Base-by-base conservation (phyloP, 1,140 invertebrate species). In the Zaprionus tsacasi region DNA sequence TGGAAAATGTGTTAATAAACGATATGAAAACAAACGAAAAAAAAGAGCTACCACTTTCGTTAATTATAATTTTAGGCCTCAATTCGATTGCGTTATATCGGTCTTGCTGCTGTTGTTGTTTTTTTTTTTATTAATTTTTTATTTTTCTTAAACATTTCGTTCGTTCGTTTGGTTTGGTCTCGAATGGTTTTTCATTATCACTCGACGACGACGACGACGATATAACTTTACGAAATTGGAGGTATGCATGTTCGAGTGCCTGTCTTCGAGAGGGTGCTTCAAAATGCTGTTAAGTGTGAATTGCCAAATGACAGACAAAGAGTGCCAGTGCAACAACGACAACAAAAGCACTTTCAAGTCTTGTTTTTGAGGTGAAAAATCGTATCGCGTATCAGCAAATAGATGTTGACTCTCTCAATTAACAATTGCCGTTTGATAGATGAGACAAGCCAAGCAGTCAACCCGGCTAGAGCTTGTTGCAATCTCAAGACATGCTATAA, bases 341-440 rank as follows among this genome's bases (percentile, higher is more conserved):
- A 74, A 70, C 50, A 69, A 69, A 61, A 52, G 45, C 72, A 75
- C 67, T 75, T 68, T 69, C 57, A 33, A 55, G 38, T 66, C 63
- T 52, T 60, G 64, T 66, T 45, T 67, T 67, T 54, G 61, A 61
- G 57, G 17, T 64, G 72, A 60, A 75, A 75, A 63, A 57, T 63
- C 35, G 38, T 61, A 33, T 40, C 17, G 61, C 17, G 61, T 45
- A 73, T 54, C 58, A 64, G 45, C 15, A 66, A 45, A 66, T 66
- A 70, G 54, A 45, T 87, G 80, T 87, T 88, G 73, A 82, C 74
- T 82, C 73, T 83, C 75, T 80, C 83, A 88, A 87, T 87, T 87
- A 87, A 82, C 77, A 87, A 88, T 71, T 87, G 78, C 73, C 66
- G 66, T 74, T 75, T 75, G 72, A 75, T 75, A 57, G 43, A 70